Percentiles rank a stretch among this genome's conserved stretches.
Conservation (phyloP, 2,113 vertebrate species). For the Rhipidura dahli region DNA sequence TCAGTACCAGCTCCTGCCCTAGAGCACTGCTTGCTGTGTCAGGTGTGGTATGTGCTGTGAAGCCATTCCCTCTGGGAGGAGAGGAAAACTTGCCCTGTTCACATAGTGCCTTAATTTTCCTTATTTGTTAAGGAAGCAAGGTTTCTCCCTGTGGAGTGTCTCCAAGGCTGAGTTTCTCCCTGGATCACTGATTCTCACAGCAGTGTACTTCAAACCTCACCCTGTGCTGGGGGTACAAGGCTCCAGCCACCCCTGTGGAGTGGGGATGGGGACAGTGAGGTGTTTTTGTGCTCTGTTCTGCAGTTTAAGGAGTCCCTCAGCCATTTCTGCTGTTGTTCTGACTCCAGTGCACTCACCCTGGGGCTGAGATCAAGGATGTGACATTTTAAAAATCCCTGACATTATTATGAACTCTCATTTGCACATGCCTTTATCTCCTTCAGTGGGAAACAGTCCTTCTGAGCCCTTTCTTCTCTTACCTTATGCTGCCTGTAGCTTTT, state of each 20-base stretch:
- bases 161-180: background rate
- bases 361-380: background rate
- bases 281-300: background rate
- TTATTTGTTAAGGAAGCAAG: background rate
- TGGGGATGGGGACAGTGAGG: background rate
- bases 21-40: background rate
- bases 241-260: background rate
- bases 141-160: background rate
- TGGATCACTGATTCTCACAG: background rate
- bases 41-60: background rate
- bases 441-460: background rate
- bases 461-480: background rate
- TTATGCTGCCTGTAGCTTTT: background rate
- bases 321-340: background rate
- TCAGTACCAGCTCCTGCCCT: background rate
- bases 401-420: background rate
- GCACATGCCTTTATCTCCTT: background rate
- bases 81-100: background rate
- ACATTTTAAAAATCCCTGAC: slow-evolving; percentile 8
- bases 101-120: background rate
- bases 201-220: background rate
- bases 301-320: background rate
- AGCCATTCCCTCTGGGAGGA: background rate
- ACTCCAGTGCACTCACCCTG: background rate
- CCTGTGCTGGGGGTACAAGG: background rate